Evolutionary conservation across 2,113 vertebrate genomes (phyloP), one percentile per base, ranked within the genome.

Genomic region (Grammomys surdaster): DNA sequence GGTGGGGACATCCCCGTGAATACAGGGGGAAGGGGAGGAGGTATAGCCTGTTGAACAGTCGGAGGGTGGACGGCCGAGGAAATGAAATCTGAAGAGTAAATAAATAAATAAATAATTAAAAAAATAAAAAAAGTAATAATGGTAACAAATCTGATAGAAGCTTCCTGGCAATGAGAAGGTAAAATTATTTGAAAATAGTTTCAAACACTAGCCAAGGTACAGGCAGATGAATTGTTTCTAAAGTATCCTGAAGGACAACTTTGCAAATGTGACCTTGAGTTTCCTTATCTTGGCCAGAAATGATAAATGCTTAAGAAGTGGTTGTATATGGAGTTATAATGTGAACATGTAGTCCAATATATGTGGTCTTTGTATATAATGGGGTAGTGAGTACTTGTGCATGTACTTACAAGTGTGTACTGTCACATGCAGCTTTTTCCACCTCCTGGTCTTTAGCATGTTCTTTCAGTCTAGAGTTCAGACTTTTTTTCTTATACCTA

Each of bases 131-230:
- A 51, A 51, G 9, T 51, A 51, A 51, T 51, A 48, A 69, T 96
- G 89, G 95, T 72, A 89, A 78, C 31, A 97, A 96, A 95, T 98
- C 90, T 93, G 90, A 91, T 76, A 40, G 20, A 84, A 40, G 40
- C 19, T 13, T 96, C 48, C 51, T 67, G 16, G 63, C 12, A 69
- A 58, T n/a, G 8, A 5, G 48, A 70, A 84, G 77, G 86, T 40
- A 88, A 92, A 94, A 8, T 90, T 56, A 33, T 80, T 9, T 87
- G 72, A 78, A 92, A 96, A 91, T 22, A 94, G 16, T 81, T 93
- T 36, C 20, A 17, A 80, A 60, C 19, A 94, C 11, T 69, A 20
- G 33, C 24, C 67, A 65, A 91, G 56, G 43, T 70, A 76, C 94
- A 91, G 69, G 73, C 9, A 73, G 24, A 58, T 54, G 48, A 56